Conservation (phyloP, 2,113 vertebrate genomes). For the Hippocampus abdominalis region DNA sequence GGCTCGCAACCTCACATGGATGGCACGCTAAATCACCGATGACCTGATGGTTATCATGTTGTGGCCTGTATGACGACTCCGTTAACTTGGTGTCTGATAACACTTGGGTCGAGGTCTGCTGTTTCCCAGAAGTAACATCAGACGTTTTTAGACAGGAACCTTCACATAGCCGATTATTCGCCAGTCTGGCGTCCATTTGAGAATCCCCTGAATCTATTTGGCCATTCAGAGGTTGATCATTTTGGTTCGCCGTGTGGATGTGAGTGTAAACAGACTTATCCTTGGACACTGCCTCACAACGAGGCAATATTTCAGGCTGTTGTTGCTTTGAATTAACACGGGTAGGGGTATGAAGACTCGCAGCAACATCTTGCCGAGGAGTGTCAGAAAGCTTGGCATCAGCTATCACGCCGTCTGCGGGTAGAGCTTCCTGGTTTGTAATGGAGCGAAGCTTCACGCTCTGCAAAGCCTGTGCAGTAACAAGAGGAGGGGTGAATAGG, state of each 20-base stretch:
- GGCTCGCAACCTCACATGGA: not conserved
- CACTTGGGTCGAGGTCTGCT: not conserved
- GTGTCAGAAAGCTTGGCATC: not conserved
- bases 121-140: not conserved
- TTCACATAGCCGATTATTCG: constrained; percentile 4
- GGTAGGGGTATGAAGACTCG: not conserved
- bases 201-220: not conserved
- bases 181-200: not conserved
- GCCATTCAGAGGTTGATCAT: not conserved
- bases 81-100: not conserved
- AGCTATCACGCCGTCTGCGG: not conserved
- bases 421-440: constrained; percentile 55
- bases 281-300: not conserved
- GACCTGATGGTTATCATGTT: not conserved
- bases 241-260: constrained; percentile 4
- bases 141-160: constrained; percentile 22
- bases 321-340: not conserved
- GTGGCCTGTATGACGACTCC: not conserved
- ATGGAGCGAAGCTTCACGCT: constrained; percentile 80
- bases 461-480: constrained; percentile 82
- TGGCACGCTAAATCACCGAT: not conserved
- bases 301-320: not conserved
- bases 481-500: constrained; percentile 67
- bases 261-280: not conserved
- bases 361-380: not conserved